These are phyloP conservation scores for Baccha elongata DNA, from an alignment of 2,888 invertebrate species.

Conservation along the genomic window DNA sequence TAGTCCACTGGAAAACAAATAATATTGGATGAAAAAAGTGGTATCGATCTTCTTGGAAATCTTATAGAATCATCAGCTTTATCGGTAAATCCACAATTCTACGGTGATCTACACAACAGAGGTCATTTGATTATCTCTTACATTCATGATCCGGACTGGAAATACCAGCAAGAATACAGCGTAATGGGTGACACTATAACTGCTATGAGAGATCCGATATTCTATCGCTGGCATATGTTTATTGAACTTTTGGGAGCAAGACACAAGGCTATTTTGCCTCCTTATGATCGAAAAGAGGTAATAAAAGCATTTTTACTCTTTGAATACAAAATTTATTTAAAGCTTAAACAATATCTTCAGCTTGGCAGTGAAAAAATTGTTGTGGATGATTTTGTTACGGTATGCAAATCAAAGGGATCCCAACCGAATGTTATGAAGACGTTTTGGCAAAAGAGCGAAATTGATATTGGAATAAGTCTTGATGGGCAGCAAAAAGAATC, in stretches of 20 bases:
- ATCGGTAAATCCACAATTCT: conserved; percentile 86
- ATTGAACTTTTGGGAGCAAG: conserved; percentile 88
- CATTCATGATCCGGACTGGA: conserved; percentile 89
- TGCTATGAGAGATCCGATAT: conserved; percentile 91
- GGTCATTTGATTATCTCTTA: conserved; percentile 89
- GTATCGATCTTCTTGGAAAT: conserved; percentile 89
- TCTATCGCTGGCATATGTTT: conserved; percentile 91
- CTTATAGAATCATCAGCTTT: conserved; percentile 87
- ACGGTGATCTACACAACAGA: conserved; percentile 90
- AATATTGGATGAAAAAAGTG: conserved; percentile 82
- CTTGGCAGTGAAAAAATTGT: conserved; percentile 37
- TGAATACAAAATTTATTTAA: background rate
- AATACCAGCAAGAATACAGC: conserved; percentile 86
- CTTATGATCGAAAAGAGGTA: conserved; percentile 80
- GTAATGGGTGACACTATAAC: conserved; percentile 90
- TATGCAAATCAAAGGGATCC: conserved; percentile 60
- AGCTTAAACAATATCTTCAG: background rate
- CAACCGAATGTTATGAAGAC: conserved; percentile 84
- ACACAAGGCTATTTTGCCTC: conserved; percentile 85
- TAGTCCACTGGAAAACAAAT: conserved; percentile 74
- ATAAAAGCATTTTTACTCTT: background rate
- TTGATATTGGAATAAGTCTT: conserved; percentile 88
- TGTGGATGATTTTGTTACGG: conserved; percentile 26
- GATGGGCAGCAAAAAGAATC: conserved; percentile 87
- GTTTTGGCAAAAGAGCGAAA: conserved; percentile 89